phyloP scores from a whole-genome alignment of 2,888 invertebrate genomes.

The Machimus atricapillus region DNA sequence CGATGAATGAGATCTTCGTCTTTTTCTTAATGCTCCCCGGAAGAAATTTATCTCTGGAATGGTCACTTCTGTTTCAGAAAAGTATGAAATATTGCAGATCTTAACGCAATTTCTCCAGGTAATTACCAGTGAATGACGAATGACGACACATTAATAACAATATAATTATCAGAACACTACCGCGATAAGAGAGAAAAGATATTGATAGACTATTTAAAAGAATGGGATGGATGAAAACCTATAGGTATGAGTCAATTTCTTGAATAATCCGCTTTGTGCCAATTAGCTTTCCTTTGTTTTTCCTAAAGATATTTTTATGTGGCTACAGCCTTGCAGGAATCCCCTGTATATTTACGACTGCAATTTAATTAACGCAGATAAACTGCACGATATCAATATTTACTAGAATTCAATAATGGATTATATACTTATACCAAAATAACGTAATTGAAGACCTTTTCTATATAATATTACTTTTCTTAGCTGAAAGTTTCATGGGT shows the following conservation, averaged over 20 bases:
- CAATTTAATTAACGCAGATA: neutral
- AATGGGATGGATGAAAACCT: neutral
- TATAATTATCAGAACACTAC: neutral
- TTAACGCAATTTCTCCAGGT: neutral
- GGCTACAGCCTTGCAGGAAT: neutral
- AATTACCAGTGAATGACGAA: neutral
- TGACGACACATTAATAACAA: neutral
- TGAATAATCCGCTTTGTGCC: neutral
- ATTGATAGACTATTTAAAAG: neutral
- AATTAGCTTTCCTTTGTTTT: neutral
- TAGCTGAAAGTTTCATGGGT: no score
- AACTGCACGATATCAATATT: neutral
- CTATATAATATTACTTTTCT: no score
- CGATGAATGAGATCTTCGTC: neutral
- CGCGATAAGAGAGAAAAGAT: neutral
- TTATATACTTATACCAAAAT: neutral
- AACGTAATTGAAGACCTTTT: neutral
- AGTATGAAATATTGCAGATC: neutral
- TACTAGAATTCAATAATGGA: neutral
- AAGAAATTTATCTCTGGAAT: neutral
- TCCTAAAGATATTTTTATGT: neutral
- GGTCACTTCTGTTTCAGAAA: neutral
- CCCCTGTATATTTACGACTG: neutral
- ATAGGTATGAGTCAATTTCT: neutral
- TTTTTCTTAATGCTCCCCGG: neutral